These are phyloP conservation scores for Cnemophilus loriae DNA, from an alignment of 2,113 vertebrate genomes.

Conservation along the genomic window DNA sequence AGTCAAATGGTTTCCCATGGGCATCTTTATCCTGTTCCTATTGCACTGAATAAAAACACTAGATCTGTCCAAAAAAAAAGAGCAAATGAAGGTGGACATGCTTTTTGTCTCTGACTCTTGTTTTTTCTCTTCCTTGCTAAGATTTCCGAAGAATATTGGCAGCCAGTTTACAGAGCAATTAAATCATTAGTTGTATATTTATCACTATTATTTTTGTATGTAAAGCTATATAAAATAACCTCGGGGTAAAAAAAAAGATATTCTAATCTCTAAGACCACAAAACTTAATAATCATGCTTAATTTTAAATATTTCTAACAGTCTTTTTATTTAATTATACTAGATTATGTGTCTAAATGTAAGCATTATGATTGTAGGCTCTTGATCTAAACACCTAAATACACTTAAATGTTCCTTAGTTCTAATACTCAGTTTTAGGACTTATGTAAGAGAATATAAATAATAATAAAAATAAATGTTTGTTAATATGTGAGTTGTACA, in stretches of 20 bases:
- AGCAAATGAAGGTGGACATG: background rate
- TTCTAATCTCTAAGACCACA: background rate
- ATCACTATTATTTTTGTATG: background rate
- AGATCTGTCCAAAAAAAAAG: background rate
- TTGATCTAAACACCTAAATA: background rate
- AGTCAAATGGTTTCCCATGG: background rate
- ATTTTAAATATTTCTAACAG: background rate
- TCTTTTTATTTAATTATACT: background rate
- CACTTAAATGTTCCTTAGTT: background rate
- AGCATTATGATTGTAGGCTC: background rate
- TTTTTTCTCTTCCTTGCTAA: background rate
- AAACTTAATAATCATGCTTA: background rate
- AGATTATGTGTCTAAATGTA: background rate
- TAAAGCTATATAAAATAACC: background rate
- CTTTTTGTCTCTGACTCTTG: background rate
- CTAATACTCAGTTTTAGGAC: fast-evolving
- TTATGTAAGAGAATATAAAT: background rate
- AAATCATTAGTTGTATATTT: background rate
- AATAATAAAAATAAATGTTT: background rate
- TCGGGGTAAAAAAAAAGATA: background rate
- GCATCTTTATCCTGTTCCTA: background rate
- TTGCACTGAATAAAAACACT: background rate
- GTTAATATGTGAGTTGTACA: fast-evolving
- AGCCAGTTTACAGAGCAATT: background rate
- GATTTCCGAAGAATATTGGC: background rate